Percentiles rank a stretch among this genome's conserved stretches.
phyloP scores from a whole-genome alignment of 2,888 invertebrate genomes.

The Coleophora deauratella region DNA sequence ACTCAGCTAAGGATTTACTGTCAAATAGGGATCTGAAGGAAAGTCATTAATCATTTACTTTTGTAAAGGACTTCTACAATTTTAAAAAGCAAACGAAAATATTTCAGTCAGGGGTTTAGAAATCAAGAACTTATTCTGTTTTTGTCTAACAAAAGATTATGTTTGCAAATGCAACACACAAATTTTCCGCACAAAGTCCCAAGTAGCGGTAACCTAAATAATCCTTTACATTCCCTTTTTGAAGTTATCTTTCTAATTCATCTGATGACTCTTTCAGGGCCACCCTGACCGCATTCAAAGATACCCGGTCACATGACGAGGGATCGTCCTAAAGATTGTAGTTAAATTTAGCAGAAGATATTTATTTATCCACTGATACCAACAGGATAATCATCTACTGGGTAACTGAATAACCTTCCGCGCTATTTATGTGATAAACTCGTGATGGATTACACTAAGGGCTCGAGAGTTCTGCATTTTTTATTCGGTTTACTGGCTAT shows the following conservation, averaged over 20 bases:
- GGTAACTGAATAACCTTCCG: conserved; percentile 39
- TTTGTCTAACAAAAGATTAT: too few relatives aligned
- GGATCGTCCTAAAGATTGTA: conserved; percentile 53
- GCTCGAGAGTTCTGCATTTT: too few relatives aligned
- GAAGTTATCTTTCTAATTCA: conserved; percentile 69
- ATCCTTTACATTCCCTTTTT: conserved; percentile 54
- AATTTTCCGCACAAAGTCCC: too few relatives aligned
- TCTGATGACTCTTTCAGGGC: conserved; percentile 65
- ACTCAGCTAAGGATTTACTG: conserved; percentile 43
- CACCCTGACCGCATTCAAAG: conserved; percentile 62
- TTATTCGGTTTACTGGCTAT: too few relatives aligned
- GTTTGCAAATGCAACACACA: too few relatives aligned
- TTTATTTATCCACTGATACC: conserved; percentile 63
- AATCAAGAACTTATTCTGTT: too few relatives aligned
- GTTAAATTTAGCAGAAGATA: conserved; percentile 72
- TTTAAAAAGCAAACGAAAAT: too few relatives aligned
- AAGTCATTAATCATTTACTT: conserved; percentile 56
- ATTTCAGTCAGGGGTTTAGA: too few relatives aligned
- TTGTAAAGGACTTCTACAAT: neutral
- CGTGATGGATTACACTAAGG: conserved; percentile 18
- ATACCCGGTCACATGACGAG: conserved; percentile 66
- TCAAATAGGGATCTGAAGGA: conserved; percentile 23
- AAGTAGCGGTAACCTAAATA: too few relatives aligned
- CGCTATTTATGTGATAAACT: conserved; percentile 9
- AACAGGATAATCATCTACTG: conserved; percentile 48